A percentile compares a stretch with the other conserved stretches of the same genome.
Evolutionary conservation across 2,797 vertebrate species (phyloP).

Genomic region (Scleropages formosus): DNA sequence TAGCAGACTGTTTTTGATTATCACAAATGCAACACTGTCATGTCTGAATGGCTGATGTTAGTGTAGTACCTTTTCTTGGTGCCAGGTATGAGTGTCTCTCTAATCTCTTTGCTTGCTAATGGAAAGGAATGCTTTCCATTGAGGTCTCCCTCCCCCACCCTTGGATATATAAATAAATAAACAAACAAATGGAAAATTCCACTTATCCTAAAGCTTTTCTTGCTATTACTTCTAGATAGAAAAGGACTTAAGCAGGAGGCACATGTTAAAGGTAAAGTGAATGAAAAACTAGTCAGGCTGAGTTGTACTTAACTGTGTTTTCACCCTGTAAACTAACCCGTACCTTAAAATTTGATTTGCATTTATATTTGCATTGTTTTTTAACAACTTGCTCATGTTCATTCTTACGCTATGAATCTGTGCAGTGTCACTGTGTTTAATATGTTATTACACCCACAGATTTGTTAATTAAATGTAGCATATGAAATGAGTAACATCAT

Average conservation of each 20-base stretch:
- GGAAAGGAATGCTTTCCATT: slow-evolving; percentile 63
- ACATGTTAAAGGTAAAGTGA: slow-evolving; percentile 14
- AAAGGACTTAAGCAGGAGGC: slow-evolving; percentile 17
- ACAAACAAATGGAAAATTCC: neutral
- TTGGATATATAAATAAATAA: slow-evolving; percentile 26
- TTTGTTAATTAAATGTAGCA: slow-evolving; percentile 13
- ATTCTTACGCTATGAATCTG: slow-evolving; percentile 9
- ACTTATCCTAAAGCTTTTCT: neutral
- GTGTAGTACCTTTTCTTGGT: slow-evolving; percentile 55
- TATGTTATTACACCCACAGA: slow-evolving; percentile 8
- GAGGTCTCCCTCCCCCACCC: slow-evolving; percentile 60
- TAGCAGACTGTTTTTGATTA: slow-evolving; percentile 59
- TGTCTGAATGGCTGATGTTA: slow-evolving; percentile 49
- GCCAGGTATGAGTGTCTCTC: slow-evolving; percentile 29
- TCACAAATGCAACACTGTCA: slow-evolving; percentile 58
- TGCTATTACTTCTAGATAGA: slow-evolving; percentile 44
- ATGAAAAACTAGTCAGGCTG: neutral
- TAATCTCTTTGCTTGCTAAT: slow-evolving; percentile 59
- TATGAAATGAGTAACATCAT: neutral
- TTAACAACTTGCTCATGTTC: neutral
- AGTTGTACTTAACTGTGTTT: neutral
- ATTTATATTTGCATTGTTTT: neutral
- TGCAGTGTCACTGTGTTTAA: neutral
- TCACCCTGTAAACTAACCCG: neutral
- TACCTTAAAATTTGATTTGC: too few relatives aligned